These are phyloP conservation scores for Pangasius macronema DNA, from an alignment of 2,797 vertebrate genomes.

Conservation along the genomic window DNA sequence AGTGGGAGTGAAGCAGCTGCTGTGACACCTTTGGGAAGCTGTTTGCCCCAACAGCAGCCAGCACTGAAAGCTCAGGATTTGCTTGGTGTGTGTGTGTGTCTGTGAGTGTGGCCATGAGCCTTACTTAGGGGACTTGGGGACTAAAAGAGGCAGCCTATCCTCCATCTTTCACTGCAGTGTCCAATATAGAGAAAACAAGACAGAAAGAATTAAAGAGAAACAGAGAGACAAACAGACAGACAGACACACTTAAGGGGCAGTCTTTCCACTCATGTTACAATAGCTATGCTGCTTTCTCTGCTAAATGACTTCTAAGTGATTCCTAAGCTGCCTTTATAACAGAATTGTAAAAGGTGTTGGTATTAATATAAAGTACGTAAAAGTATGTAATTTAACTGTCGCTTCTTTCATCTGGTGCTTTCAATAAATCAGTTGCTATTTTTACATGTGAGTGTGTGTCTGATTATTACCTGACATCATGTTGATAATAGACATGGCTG, in stretches of 20 bases:
- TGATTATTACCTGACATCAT: conserved; percentile 35
- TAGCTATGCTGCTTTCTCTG: neutral
- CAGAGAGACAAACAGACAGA: neutral
- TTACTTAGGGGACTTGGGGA: conserved; percentile 12
- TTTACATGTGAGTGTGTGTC: neutral
- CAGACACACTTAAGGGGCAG: neutral
- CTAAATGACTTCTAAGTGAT: neutral
- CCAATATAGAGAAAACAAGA: neutral
- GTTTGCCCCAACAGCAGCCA: conserved; percentile 47
- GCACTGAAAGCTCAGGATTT: conserved; percentile 41
- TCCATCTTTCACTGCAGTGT: neutral
- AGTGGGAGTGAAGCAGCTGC: conserved; percentile 60
- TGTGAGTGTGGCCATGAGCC: neutral
- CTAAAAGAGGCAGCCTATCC: neutral
- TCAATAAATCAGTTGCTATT: conserved; percentile 2
- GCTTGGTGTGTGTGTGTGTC: conserved; percentile 18
- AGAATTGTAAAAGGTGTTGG: neutral
- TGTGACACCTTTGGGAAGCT: conserved; percentile 56
- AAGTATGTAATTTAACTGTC: conserved; percentile 7
- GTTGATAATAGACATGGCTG: conserved; percentile 51
- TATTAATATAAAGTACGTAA: conserved; percentile 7
- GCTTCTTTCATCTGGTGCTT: neutral
- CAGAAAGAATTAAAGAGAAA: neutral
- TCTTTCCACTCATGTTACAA: neutral
- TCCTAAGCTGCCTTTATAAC: neutral